phyloP scores from a whole-genome alignment of 2,797 vertebrate species.

The Huso huso region DNA sequence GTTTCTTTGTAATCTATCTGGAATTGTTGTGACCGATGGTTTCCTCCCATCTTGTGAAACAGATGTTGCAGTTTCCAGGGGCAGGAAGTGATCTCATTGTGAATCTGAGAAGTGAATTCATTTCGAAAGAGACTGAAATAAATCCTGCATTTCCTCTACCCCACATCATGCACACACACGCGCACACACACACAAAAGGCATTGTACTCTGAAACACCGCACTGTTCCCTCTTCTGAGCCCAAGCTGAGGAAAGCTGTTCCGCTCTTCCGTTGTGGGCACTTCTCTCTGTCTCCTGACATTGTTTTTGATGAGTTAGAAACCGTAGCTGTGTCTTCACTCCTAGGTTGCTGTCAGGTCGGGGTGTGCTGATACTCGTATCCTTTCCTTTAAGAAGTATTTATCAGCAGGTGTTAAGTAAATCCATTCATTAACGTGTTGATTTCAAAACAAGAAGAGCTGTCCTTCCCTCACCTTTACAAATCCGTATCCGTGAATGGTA shows the following conservation, averaged over 20 bases:
- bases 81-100: slow-evolving; percentile 9
- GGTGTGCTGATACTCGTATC: no score
- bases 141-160: neutral
- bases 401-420: no score
- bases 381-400: no score
- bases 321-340: no score
- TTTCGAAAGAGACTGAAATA: slow-evolving; percentile 2
- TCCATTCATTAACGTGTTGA: no score
- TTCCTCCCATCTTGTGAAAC: neutral
- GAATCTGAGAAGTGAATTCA: neutral
- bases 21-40: neutral
- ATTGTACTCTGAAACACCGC: neutral
- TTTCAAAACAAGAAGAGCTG: no score
- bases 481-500: no score
- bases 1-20: neutral
- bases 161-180: neutral
- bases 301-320: no score
- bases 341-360: no score
- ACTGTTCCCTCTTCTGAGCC: neutral
- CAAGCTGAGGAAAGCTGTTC: neutral
- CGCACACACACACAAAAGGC: neutral
- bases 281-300: neutral
- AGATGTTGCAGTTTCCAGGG: neutral
- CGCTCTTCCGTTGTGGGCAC: neutral
- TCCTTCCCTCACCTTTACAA: no score